phyloP scores from a whole-genome alignment of 2,797 vertebrate species.

The Melanotaenia nigrans region DNA sequence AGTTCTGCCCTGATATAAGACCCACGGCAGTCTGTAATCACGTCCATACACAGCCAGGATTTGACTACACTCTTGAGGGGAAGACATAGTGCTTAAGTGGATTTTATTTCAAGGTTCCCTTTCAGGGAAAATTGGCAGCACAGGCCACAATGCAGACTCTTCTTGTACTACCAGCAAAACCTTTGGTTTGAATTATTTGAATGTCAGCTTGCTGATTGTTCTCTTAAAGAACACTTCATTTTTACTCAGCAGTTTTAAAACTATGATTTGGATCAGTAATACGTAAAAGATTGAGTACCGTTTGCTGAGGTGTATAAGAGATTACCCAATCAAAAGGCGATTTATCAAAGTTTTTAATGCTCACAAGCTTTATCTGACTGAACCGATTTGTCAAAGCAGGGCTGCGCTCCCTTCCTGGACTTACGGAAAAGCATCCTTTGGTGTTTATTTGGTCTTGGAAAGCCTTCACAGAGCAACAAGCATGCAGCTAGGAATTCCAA shows the following conservation, averaged over 20 bases:
- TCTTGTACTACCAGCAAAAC: slow-evolving; percentile 46
- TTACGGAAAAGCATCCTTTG: not conserved
- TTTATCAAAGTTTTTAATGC: slow-evolving; percentile 2
- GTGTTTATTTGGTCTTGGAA: slow-evolving; percentile 20
- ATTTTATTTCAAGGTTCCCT: slow-evolving; percentile 81
- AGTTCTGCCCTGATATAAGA: slow-evolving; percentile 74
- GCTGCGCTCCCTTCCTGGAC: not conserved
- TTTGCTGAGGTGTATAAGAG: slow-evolving; percentile 10
- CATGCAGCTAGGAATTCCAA: slow-evolving; percentile 24
- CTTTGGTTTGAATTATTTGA: slow-evolving; percentile 78
- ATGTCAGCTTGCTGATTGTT: slow-evolving; percentile 63
- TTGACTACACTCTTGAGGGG: slow-evolving; percentile 77
- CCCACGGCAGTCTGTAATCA: slow-evolving; percentile 73
- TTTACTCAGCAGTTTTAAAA: slow-evolving; percentile 49
- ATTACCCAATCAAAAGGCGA: not conserved
- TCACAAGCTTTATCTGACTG: slow-evolving; percentile 3
- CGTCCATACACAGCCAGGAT: slow-evolving; percentile 74
- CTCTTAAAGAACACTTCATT: slow-evolving; percentile 55
- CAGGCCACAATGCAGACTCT: slow-evolving; percentile 58
- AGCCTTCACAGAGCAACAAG: slow-evolving; percentile 11
- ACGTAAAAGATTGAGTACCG: slow-evolving; percentile 27
- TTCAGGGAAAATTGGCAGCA: slow-evolving; percentile 67
- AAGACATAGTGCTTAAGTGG: slow-evolving; percentile 75
- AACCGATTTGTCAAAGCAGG: slow-evolving; percentile 13
- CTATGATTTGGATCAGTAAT: slow-evolving; percentile 36